These are phyloP conservation scores for Sebastes minor DNA, from an alignment of 2,797 vertebrate species.

Conservation along the genomic window DNA sequence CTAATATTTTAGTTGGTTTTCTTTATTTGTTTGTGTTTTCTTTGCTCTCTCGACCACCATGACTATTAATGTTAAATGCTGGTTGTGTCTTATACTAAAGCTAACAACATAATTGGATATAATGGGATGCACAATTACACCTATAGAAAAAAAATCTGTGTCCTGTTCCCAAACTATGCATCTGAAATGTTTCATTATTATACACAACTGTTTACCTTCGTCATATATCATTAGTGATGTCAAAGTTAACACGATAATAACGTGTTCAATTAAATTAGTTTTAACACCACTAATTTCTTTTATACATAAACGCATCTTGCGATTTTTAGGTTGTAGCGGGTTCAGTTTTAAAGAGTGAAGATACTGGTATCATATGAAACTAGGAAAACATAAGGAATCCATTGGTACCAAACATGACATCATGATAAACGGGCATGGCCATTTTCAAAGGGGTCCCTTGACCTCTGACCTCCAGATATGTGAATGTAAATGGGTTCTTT, in stretches of 20 bases:
- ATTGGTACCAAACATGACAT: too few species aligned
- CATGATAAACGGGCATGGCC: fast-evolving
- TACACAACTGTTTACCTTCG: background rate
- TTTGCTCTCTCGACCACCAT: background rate
- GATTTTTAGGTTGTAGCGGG: too few species aligned
- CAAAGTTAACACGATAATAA: too few species aligned
- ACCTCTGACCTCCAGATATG: too few species aligned
- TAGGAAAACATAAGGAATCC: too few species aligned
- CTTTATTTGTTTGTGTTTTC: background rate
- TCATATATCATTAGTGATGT: background rate
- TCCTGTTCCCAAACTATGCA: background rate
- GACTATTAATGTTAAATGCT: background rate
- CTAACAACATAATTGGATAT: background rate
- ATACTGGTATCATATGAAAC: too few species aligned
- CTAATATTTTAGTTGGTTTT: background rate
- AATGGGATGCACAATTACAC: fast-evolving
- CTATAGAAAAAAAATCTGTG: background rate
- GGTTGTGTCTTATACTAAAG: background rate
- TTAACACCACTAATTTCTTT: too few species aligned
- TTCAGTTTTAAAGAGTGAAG: too few species aligned
- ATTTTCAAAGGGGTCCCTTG: too few species aligned
- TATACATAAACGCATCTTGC: too few species aligned
- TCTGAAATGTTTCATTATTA: background rate
- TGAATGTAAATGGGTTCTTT: fast-evolving
- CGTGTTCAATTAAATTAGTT: too few species aligned